Percentiles rank a stretch among this genome's conserved stretches.
phyloP scores from a whole-genome alignment of 2,888 invertebrate genomes.

The Nephrotoma flavescens region DNA sequence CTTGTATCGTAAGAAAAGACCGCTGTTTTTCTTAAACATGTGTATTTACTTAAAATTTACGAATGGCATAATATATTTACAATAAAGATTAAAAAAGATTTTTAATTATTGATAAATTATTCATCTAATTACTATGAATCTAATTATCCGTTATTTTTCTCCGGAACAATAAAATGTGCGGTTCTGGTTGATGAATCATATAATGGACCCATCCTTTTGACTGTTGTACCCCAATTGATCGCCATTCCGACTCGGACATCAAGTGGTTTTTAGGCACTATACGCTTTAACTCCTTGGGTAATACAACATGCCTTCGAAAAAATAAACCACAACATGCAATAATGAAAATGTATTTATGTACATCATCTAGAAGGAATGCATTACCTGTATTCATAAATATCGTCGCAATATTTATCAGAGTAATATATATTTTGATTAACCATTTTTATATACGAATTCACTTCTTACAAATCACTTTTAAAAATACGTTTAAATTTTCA shows the following conservation, averaged over 20 bases:
- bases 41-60: not conserved
- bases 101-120: not conserved
- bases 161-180: constrained; percentile 78
- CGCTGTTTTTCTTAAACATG: not conserved
- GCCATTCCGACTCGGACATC: constrained; percentile 90
- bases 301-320: constrained; percentile 71
- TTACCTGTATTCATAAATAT: constrained; percentile 84
- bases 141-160: constrained; percentile 42
- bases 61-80: not conserved
- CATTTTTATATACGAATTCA: not conserved
- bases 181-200: constrained; percentile 91
- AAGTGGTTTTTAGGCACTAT: constrained; percentile 82
- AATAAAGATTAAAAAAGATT: not conserved
- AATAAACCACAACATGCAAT: too few relatives aligned
- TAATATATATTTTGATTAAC: constrained; percentile 61
- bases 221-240: constrained; percentile 87
- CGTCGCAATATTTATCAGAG: constrained; percentile 87
- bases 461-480: not conserved
- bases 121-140: not conserved
- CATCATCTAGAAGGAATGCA: not conserved
- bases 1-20: not conserved
- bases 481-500: not conserved
- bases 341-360: too few relatives aligned
- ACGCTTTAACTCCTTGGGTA: constrained; percentile 84
- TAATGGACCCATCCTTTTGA: constrained; percentile 96